Percentiles rank a stretch among this genome's conserved stretches.
Conservation (phyloP, 2,113 vertebrate genomes). For the Corapipo altera region DNA sequence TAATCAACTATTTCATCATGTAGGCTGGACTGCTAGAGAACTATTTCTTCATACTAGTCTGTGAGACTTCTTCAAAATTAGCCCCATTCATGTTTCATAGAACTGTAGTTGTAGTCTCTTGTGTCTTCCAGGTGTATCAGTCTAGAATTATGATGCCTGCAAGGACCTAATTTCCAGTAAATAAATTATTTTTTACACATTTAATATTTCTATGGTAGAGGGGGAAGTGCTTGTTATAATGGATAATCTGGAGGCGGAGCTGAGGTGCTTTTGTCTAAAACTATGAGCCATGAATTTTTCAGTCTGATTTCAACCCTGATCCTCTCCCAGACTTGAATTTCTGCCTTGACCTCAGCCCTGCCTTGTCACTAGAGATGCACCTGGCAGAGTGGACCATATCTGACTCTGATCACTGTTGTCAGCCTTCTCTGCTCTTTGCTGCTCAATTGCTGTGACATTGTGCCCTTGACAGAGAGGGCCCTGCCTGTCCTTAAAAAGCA, state of each 20-base stretch:
- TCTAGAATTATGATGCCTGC: neutral
- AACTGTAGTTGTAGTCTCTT: neutral
- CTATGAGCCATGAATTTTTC: neutral
- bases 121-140: neutral
- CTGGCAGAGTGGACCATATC: neutral
- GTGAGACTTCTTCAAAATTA: neutral
- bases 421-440: neutral
- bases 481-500: neutral
- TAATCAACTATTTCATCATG: neutral
- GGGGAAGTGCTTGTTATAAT: neutral
- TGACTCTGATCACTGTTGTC: neutral
- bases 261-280: neutral
- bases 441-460: neutral
- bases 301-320: neutral
- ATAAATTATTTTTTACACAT: neutral
- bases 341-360: neutral
- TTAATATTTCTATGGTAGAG: neutral
- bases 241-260: neutral
- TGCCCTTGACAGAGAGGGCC: neutral
- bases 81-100: neutral
- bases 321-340: neutral
- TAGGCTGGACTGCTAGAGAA: neutral
- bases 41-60: neutral
- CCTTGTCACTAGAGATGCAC: neutral
- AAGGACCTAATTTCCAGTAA: neutral